A percentile compares a stretch with the other conserved stretches of the same genome.
Evolutionary conservation across 2,888 invertebrate genomes (phyloP).

Genomic region (Spodoptera exigua): DNA sequence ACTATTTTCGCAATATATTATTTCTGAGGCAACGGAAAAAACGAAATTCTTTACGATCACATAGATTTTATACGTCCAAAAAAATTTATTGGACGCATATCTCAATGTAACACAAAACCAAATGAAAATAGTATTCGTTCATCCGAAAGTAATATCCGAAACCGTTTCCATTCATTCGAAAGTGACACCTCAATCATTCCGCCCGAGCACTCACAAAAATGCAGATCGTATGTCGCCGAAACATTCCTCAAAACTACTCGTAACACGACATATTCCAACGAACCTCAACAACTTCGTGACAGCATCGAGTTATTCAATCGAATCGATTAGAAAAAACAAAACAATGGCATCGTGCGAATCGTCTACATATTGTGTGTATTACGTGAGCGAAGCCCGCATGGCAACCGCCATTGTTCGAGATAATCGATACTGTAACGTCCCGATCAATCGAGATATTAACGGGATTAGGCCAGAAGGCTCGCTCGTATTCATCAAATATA

Average conservation of each 20-base stretch:
- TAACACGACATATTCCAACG: constrained; percentile 23
- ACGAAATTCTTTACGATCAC: too few species aligned
- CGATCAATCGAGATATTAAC: constrained; percentile 49
- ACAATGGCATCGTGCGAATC: constrained; percentile 68
- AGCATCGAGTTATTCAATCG: constrained; percentile 57
- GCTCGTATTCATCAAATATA: background rate
- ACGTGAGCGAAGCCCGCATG: constrained; percentile 50
- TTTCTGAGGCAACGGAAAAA: too few species aligned
- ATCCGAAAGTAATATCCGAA: background rate
- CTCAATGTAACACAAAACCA: too few species aligned
- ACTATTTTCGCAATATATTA: too few species aligned
- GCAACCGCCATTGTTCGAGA: constrained; percentile 55
- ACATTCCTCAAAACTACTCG: constrained; percentile 23
- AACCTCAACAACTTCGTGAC: constrained; percentile 48
- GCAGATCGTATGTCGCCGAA: constrained; percentile 14
- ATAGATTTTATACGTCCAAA: too few species aligned
- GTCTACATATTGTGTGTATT: constrained; percentile 57
- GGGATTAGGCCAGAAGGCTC: constrained; percentile 22
- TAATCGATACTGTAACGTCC: constrained; percentile 54
- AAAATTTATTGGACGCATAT: too few species aligned
- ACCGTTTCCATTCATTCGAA: constrained; percentile 10
- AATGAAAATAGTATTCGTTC: too few species aligned
- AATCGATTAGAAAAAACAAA: constrained; percentile 61
- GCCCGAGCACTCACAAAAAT: constrained; percentile 16
- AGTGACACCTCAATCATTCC: constrained; percentile 17